These are phyloP conservation scores for Limnodromus scolopaceus DNA, from an alignment of 2,797 vertebrate genomes.

Conservation along the genomic window DNA sequence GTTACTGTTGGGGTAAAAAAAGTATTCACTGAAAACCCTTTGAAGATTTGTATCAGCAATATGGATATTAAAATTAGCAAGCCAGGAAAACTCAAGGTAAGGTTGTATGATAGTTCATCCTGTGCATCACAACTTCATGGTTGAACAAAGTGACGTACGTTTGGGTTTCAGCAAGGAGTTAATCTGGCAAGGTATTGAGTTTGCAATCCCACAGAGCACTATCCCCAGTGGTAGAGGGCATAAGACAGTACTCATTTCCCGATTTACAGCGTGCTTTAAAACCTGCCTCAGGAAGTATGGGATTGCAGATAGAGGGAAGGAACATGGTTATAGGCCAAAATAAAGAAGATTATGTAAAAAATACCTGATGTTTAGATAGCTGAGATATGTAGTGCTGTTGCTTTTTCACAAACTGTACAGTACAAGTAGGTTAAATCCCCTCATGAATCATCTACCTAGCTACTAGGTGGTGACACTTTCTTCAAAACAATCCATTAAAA, in stretches of 20 bases:
- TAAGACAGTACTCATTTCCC: background rate
- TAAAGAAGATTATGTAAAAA: background rate
- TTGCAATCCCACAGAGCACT: background rate
- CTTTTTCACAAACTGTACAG: background rate
- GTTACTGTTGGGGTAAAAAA: background rate
- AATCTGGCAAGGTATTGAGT: background rate
- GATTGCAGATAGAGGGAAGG: background rate
- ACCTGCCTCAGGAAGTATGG: background rate
- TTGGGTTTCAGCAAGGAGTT: background rate
- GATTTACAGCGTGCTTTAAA: background rate
- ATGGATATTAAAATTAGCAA: background rate
- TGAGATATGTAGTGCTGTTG: background rate
- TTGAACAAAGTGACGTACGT: background rate
- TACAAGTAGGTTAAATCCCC: background rate
- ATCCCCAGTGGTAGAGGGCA: background rate
- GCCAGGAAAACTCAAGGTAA: background rate
- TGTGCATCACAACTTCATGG: background rate
- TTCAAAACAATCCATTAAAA: background rate
- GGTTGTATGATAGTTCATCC: background rate
- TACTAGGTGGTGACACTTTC: background rate
- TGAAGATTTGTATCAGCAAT: background rate
- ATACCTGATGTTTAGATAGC: background rate
- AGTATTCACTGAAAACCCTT: background rate
- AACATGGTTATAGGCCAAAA: background rate
- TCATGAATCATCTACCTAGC: background rate